These are phyloP conservation scores for Strongylocentrotus purpuratus DNA, from an alignment of 35 echinoderm and acorn worm genomes.

Conservation along the genomic window DNA sequence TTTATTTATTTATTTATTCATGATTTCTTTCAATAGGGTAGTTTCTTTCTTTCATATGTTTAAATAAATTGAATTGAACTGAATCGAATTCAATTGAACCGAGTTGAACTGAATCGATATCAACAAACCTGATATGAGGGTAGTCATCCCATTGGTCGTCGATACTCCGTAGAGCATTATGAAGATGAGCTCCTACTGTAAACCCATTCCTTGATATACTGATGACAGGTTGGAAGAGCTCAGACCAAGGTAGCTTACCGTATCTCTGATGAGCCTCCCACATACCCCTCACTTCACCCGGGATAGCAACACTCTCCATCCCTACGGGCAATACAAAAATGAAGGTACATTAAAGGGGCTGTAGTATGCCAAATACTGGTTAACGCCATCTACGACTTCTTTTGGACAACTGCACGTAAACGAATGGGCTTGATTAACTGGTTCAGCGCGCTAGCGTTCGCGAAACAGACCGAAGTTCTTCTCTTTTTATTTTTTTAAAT, in stretches of 20 bases:
- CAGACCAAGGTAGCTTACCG: slow-evolving; percentile 64
- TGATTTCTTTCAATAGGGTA: no score
- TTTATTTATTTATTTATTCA: no score
- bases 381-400: no score
- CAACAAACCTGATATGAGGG: not conserved
- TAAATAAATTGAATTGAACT: not conserved
- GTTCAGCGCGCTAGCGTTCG: no score
- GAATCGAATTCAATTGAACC: not conserved
- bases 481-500: no score
- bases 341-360: no score
- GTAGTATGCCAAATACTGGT: no score
- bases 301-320: slow-evolving; percentile 47
- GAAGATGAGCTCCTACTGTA: slow-evolving; percentile 21
- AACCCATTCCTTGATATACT: slow-evolving; percentile 66
- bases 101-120: no score
- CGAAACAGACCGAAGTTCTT: no score
- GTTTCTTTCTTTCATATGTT: not conserved
- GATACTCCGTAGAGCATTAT: slow-evolving; percentile 12
- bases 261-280: slow-evolving; percentile 68
- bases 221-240: slow-evolving; percentile 68
- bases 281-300: slow-evolving; percentile 71
- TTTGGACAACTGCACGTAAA: no score
- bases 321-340: slow-evolving; percentile 24
- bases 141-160: slow-evolving; percentile 34
- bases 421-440: no score